These are phyloP conservation scores for Lytechinus pictus DNA, from an alignment of 35 echinoderm and acorn worm species.

Conservation along the genomic window DNA sequence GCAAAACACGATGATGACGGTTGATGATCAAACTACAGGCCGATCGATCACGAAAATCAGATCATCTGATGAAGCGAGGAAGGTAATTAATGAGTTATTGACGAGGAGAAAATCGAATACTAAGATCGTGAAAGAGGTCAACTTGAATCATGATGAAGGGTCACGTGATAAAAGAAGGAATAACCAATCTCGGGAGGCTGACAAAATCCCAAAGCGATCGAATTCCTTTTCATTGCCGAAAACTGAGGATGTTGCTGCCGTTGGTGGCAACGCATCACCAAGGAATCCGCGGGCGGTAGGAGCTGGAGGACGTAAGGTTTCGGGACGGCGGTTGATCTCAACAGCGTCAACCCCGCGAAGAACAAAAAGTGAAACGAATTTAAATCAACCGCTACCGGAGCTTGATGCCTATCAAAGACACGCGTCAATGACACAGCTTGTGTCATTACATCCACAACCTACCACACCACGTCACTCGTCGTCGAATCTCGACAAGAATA, in stretches of 20 bases:
- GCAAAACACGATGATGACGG: slow-evolving; percentile 15
- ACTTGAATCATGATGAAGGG: not conserved
- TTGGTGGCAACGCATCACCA: not conserved
- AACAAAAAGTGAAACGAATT: not conserved
- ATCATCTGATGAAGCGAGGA: slow-evolving; percentile 10
- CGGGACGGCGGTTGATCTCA: not conserved
- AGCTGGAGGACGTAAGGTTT: not conserved
- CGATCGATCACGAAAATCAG: slow-evolving; percentile 8
- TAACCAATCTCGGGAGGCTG: not conserved
- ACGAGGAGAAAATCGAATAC: slow-evolving; percentile 20
- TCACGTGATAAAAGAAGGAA: not conserved
- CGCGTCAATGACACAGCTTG: slow-evolving; percentile 8
- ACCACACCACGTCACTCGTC: not conserved
- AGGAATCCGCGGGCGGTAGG: not conserved
- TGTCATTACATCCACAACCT: not conserved
- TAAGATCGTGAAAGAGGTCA: not conserved
- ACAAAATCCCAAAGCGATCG: not conserved
- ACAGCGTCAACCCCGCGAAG: not conserved
- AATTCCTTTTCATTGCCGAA: not conserved
- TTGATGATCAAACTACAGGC: not conserved
- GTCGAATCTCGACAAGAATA: not conserved
- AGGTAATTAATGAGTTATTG: slow-evolving; percentile 35
- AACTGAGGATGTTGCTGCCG: not conserved
- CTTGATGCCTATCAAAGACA: not conserved
- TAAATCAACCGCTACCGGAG: not conserved